These are phyloP conservation scores for Drosophila colorata DNA, from an alignment of 2,888 invertebrate species.

Conservation along the genomic window DNA sequence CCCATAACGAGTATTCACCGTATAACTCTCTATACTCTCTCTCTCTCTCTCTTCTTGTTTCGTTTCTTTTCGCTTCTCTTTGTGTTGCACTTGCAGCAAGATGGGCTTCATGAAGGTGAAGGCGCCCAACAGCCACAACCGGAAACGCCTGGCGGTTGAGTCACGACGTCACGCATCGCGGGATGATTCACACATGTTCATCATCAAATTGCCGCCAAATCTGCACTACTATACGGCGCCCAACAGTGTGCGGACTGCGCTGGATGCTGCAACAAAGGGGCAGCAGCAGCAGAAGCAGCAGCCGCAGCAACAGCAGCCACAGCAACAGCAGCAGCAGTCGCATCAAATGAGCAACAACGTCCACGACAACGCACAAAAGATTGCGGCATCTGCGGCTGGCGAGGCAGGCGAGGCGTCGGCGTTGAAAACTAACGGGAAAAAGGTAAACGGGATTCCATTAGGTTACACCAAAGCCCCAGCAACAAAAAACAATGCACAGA, in stretches of 20 bases:
- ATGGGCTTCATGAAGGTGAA: slow-evolving; percentile 91
- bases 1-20: neutral
- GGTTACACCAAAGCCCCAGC: slow-evolving; percentile 65
- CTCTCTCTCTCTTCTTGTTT: slow-evolving; percentile 1
- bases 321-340: slow-evolving; percentile 14
- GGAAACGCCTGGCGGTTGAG: slow-evolving; percentile 92
- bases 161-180: slow-evolving; percentile 89
- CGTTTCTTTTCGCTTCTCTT: slow-evolving; percentile 69
- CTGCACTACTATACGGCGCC: slow-evolving; percentile 92
- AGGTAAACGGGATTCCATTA: slow-evolving; percentile 84
- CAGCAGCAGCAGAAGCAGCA: slow-evolving; percentile 36
- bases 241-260: slow-evolving; percentile 82
- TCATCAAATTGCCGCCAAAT: slow-evolving; percentile 94
- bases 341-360: slow-evolving; percentile 36
- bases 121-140: slow-evolving; percentile 91
- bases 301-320: slow-evolving; percentile 20
- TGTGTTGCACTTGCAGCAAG: slow-evolving; percentile 87
- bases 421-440: slow-evolving; percentile 84
- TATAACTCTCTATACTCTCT: neutral
- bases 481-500: slow-evolving; percentile 41
- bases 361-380: slow-evolving; percentile 57
- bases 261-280: slow-evolving; percentile 46
- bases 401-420: slow-evolving; percentile 65
- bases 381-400: slow-evolving; percentile 24
- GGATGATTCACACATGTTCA: slow-evolving; percentile 94